phyloP scores from a whole-genome alignment of 64 coral and sea anemone species.

The Porites lutea region DNA sequence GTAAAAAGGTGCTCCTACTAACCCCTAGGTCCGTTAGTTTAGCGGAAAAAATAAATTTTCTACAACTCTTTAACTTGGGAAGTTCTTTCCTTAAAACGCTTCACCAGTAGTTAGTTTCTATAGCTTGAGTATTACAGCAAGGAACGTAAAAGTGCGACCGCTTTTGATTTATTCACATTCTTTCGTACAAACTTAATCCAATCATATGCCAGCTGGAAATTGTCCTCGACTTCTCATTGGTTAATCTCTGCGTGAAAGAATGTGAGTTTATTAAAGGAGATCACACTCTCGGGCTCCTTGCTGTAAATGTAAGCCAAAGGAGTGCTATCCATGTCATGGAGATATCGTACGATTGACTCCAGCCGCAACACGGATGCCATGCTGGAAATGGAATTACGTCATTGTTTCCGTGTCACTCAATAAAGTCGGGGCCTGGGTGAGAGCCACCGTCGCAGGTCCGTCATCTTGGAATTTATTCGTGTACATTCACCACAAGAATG shows the following conservation, averaged over 20 bases:
- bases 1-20: conserved; percentile 46
- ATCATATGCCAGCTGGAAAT: no score
- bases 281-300: not conserved
- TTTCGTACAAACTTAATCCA: no score
- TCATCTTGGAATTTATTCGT: conserved; percentile 12
- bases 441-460: not conserved
- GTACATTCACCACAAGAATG: not conserved
- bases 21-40: conserved; percentile 53
- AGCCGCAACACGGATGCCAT: conserved; percentile 21
- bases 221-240: no score
- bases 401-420: not conserved
- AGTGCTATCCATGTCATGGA: conserved; percentile 23
- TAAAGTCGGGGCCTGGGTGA: not conserved
- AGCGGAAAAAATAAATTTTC: conserved; percentile 14
- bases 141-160: not conserved
- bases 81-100: not conserved
- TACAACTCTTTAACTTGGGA: conserved; percentile 2
- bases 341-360: conserved; percentile 14
- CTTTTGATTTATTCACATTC: not conserved
- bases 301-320: conserved; percentile 35
- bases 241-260: no score
- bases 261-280: no score
- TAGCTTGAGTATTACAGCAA: not conserved
- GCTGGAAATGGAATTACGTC: conserved; percentile 31
- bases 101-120: no score